Conservation (phyloP, 1,140 invertebrate genomes). For the Cephus cinctus region DNA sequence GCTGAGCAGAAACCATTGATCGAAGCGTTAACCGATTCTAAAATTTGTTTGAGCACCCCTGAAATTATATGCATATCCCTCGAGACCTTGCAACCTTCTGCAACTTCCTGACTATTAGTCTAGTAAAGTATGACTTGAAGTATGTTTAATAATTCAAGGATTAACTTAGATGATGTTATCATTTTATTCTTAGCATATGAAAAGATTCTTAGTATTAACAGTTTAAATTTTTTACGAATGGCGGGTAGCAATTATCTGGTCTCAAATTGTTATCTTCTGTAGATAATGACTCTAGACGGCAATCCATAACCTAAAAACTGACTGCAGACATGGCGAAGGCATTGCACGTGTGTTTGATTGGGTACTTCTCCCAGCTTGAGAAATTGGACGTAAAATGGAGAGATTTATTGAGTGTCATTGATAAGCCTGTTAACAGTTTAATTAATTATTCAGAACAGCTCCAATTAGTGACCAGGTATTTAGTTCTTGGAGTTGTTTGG, state of each 20-base stretch:
- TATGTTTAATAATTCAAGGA: conserved; percentile 2
- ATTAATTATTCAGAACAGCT: conserved; percentile 39
- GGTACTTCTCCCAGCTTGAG: conserved; percentile 33
- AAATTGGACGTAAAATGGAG: conserved; percentile 32
- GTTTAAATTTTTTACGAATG: too few species aligned
- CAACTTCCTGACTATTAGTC: neutral
- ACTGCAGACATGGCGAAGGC: conserved; percentile 19
- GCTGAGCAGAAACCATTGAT: too few species aligned
- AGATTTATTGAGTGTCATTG: conserved; percentile 17
- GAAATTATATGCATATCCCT: too few species aligned
- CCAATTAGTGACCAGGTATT: conserved; percentile 22
- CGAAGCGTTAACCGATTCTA: too few species aligned
- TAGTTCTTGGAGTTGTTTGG: too few species aligned
- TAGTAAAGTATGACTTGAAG: conserved; percentile 16
- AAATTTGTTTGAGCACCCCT: too few species aligned
- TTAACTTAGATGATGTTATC: too few species aligned
- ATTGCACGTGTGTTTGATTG: conserved; percentile 29
- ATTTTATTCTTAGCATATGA: too few species aligned
- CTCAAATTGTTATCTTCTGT: too few species aligned
- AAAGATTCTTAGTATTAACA: too few species aligned
- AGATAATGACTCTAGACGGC: too few species aligned
- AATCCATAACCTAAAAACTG: neutral
- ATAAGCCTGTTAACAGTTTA: conserved; percentile 22
- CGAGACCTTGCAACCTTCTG: neutral
- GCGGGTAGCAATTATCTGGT: too few species aligned